A percentile compares a stretch with the other conserved stretches of the same genome.
Conservation (phyloP, 1,140 invertebrate species). For the Drosophila novamexicana region DNA sequence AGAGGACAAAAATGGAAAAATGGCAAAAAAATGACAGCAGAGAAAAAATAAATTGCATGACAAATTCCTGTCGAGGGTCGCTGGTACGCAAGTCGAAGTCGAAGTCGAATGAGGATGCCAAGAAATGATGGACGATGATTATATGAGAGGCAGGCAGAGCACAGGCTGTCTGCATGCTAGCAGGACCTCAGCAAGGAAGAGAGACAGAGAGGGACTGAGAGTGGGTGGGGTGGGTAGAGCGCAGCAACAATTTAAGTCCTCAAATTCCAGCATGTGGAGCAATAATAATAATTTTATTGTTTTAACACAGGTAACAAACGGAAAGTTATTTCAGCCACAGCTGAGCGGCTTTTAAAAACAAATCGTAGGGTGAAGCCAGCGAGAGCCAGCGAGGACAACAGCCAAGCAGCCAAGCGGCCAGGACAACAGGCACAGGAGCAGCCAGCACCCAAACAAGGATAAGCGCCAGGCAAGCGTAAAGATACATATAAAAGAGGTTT, state of each 20-base stretch:
- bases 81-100: constrained; percentile 11
- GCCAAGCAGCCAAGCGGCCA: constrained; percentile 21
- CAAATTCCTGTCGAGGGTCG: constrained; percentile 65
- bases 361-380: constrained; percentile 66
- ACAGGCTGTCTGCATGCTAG: neutral
- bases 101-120: constrained; percentile 36
- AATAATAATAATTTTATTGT: constrained; percentile 84
- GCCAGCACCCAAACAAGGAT: constrained; percentile 36
- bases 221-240: neutral
- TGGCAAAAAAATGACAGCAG: constrained; percentile 11
- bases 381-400: constrained; percentile 10
- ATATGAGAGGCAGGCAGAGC: constrained; percentile 41
- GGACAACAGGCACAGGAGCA: constrained; percentile 31
- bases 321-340: constrained; percentile 82
- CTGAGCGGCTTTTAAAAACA: constrained; percentile 83
- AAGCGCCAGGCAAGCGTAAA: constrained; percentile 71
- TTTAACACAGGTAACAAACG: constrained; percentile 82
- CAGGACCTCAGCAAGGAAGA: constrained; percentile 10
- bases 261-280: constrained; percentile 82
- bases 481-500: constrained; percentile 75
- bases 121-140: constrained; percentile 78
- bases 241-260: constrained; percentile 78
- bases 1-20: constrained; percentile 7
- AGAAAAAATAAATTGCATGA: constrained; percentile 72
- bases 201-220: neutral